These are phyloP conservation scores for Eilema depressum DNA, from an alignment of 2,888 invertebrate genomes.

Conservation along the genomic window DNA sequence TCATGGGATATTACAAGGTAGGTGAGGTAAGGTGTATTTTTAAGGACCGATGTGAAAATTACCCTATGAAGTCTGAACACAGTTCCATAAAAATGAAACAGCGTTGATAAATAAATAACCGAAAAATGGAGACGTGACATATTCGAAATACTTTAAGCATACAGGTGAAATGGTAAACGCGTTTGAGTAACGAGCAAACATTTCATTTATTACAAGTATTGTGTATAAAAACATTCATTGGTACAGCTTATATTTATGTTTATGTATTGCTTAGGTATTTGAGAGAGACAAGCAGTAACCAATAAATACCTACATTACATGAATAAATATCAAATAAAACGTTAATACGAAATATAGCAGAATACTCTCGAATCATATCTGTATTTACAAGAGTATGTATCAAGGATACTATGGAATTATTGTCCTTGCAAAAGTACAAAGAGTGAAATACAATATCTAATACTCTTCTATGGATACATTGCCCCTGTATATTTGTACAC, in stretches of 20 bases:
- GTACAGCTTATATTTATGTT: background rate
- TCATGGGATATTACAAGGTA: background rate
- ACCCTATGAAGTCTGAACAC: background rate
- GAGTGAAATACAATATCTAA: background rate
- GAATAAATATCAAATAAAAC: background rate
- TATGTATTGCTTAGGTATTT: background rate
- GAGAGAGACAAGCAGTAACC: constrained; percentile 9
- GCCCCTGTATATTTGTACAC: background rate
- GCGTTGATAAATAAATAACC: background rate
- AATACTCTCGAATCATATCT: background rate
- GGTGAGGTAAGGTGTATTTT: background rate
- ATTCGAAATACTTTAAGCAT: background rate
- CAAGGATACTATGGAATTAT: background rate
- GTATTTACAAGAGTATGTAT: background rate
- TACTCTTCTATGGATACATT: background rate
- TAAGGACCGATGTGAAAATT: background rate
- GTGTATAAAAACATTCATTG: background rate
- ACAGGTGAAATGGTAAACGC: background rate
- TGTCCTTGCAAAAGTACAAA: background rate
- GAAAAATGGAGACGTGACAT: background rate
- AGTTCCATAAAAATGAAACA: constrained; percentile 1
- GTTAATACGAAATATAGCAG: background rate
- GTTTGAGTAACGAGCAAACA: background rate
- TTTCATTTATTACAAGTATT: background rate
- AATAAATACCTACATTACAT: constrained; percentile 6